Percentiles rank a stretch among this genome's conserved stretches.
Conservation (phyloP, 2,888 invertebrate genomes). For the Epinotia bilunana region DNA sequence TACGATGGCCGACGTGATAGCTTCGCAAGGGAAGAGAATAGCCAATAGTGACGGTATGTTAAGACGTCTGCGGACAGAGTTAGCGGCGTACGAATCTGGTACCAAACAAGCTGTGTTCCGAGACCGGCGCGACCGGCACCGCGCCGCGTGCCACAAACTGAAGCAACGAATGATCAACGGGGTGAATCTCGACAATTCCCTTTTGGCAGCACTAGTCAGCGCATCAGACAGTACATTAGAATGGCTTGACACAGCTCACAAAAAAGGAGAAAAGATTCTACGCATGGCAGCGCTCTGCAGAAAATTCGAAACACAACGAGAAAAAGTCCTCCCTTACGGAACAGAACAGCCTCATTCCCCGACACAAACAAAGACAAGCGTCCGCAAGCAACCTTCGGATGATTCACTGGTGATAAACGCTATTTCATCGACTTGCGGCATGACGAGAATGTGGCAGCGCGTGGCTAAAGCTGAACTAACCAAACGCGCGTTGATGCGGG, state of each 20-base stretch:
- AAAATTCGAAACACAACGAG: constrained; percentile 83
- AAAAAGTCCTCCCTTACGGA: constrained; percentile 78
- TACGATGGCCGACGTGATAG: constrained; percentile 77
- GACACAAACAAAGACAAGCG: constrained; percentile 55
- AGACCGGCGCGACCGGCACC: constrained; percentile 72
- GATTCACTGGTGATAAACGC: constrained; percentile 69
- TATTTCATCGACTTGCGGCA: constrained; percentile 66
- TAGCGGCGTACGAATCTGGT: constrained; percentile 76
- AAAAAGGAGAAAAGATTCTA: constrained; percentile 81
- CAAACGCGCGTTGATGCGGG: constrained; percentile 68
- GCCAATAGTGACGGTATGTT: constrained; percentile 71
- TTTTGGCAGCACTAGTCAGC: constrained; percentile 65
- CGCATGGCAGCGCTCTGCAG: constrained; percentile 81
- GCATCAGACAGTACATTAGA: constrained; percentile 70
- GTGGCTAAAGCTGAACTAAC: constrained; percentile 73
- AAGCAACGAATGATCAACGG: constrained; percentile 65
- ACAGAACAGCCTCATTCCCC: constrained; percentile 60
- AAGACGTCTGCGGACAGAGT: constrained; percentile 67
- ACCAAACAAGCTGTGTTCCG: constrained; percentile 76
- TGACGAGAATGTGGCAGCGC: constrained; percentile 75
- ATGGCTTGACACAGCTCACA: constrained; percentile 68
- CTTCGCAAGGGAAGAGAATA: constrained; percentile 74
- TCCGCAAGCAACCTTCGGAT: constrained; percentile 61
- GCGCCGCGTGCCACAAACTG: constrained; percentile 66
- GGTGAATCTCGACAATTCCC: constrained; percentile 62